Evolutionary conservation across 2,113 vertebrate species (phyloP).

Genomic region (Willisornis vidua): DNA sequence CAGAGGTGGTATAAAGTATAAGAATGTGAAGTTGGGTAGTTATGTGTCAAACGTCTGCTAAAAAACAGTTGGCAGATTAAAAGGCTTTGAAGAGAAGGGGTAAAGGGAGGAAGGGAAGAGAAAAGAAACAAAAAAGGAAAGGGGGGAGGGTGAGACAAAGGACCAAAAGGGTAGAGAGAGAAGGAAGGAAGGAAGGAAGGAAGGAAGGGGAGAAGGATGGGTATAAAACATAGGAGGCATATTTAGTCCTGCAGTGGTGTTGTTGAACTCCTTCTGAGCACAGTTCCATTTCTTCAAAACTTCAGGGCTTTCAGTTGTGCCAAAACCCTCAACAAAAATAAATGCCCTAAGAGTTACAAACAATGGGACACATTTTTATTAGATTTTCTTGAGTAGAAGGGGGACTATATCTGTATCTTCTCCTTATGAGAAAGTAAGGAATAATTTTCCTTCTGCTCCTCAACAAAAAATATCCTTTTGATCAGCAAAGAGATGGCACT

Average conservation of each 20-base stretch:
- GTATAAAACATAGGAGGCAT: neutral
- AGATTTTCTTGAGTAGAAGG: neutral
- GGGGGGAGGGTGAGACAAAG: neutral
- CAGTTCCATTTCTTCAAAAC: neutral
- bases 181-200: neutral
- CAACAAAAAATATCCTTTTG: neutral
- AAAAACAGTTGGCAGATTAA: neutral
- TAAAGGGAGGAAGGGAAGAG: neutral
- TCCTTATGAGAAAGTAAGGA: neutral
- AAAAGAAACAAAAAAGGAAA: neutral
- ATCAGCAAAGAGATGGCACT: neutral
- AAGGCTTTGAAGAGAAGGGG: neutral
- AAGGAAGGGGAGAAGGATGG: fast-evolving
- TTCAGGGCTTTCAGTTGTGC: neutral
- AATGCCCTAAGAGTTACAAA: neutral
- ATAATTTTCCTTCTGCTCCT: neutral
- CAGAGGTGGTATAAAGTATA: neutral
- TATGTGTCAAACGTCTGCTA: neutral
- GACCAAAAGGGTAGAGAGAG: neutral
- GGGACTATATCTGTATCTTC: neutral
- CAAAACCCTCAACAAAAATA: neutral
- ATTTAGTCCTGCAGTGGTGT: neutral
- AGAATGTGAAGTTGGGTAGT: neutral
- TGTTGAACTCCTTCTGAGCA: neutral
- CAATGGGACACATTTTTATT: neutral